phyloP scores from a whole-genome alignment of 1,140 invertebrate species.

The Maniola jurtina region DNA sequence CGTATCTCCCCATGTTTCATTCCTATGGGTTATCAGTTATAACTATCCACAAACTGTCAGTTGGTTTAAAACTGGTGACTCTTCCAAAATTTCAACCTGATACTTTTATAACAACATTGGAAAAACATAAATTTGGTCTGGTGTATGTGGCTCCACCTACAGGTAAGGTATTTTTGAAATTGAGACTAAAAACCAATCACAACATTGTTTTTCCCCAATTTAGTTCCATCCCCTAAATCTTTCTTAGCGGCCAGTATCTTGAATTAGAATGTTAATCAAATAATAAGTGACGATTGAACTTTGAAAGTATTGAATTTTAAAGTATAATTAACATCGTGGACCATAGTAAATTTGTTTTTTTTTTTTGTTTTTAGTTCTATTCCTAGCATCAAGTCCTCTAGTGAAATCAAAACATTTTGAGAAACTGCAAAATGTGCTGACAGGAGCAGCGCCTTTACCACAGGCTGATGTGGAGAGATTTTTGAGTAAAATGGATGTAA shows the following conservation, averaged over 20 bases:
- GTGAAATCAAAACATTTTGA: conserved; percentile 81
- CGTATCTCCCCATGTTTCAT: conserved; percentile 91
- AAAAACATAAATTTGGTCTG: conserved; percentile 79
- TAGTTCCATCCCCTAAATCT: background rate
- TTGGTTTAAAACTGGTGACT: conserved; percentile 84
- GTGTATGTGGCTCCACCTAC: conserved; percentile 82
- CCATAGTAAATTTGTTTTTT: background rate
- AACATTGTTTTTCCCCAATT: background rate
- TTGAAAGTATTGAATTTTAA: no score
- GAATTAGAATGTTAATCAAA: no score
- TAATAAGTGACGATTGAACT: no score
- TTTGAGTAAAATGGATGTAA: conserved; percentile 69
- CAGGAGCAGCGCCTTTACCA: conserved; percentile 86
- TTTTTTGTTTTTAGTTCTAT: conserved; percentile 77
- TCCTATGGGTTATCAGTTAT: conserved; percentile 86
- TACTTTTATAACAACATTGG: conserved; percentile 79
- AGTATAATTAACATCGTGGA: background rate
- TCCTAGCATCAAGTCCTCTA: conserved; percentile 82
- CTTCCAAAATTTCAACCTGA: conserved; percentile 87
- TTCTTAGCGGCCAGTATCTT: background rate
- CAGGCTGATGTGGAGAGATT: conserved; percentile 80
- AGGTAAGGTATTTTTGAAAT: conserved; percentile 54
- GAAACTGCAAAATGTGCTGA: conserved; percentile 76
- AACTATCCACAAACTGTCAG: conserved; percentile 79
- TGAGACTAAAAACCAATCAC: no score